Evolutionary conservation across 2,797 vertebrate genomes (phyloP).

Genomic region (Danio choprae): DNA sequence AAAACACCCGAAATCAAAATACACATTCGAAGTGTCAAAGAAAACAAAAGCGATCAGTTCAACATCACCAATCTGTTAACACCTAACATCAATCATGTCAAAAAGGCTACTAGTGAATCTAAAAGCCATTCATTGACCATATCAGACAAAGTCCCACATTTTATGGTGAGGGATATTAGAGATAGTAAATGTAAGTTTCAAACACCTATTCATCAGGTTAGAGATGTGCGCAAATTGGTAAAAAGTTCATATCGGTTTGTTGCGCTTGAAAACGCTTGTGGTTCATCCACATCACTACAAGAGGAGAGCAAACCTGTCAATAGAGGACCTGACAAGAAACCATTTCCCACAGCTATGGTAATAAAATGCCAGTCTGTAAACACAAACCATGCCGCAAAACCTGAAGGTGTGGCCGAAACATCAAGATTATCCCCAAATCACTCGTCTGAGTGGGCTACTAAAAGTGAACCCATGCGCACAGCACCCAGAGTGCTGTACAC

Average conservation of each 20-base stretch:
- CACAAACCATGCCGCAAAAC: conserved; percentile 71
- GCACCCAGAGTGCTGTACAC: conserved; percentile 75
- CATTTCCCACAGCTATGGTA: conserved; percentile 84
- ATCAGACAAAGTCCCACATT: conserved; percentile 87
- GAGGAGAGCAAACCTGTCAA: conserved; percentile 78
- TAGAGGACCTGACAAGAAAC: conserved; percentile 68
- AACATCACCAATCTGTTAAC: conserved; percentile 92
- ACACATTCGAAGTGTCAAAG: conserved; percentile 84
- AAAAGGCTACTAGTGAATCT: conserved; percentile 75
- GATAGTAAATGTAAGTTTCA: conserved; percentile 87
- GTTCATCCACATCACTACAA: conserved; percentile 59
- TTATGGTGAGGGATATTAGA: conserved; percentile 89
- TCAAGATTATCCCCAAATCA: conserved; percentile 67
- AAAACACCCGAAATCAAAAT: conserved; percentile 92
- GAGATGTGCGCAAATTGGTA: conserved; percentile 94
- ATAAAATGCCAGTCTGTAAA: conserved; percentile 93
- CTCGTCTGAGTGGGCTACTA: conserved; percentile 73
- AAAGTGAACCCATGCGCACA: conserved; percentile 77
- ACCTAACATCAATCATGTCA: conserved; percentile 82
- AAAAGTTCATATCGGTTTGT: conserved; percentile 90
- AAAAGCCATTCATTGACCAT: conserved; percentile 73
- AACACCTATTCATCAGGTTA: conserved; percentile 91
- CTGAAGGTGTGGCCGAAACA: conserved; percentile 44
- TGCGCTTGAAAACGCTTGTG: conserved; percentile 78
- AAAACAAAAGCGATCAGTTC: conserved; percentile 81